Percentiles rank a stretch among this genome's conserved stretches.
These are phyloP conservation scores for Tachina grossa DNA, from an alignment of 2,888 invertebrate species.

Conservation along the genomic window DNA sequence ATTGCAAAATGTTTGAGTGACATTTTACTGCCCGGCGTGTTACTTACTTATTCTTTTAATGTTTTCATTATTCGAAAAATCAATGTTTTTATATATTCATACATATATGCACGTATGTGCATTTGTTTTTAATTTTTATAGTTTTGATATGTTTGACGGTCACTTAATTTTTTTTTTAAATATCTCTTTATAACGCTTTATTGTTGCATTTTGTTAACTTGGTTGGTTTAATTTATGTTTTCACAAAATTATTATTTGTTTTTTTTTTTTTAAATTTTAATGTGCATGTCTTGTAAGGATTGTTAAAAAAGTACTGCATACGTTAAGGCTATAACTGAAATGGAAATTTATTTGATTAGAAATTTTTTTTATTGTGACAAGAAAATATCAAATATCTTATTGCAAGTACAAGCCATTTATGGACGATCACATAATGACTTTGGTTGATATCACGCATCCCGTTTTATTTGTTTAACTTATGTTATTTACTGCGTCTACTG, in stretches of 20 bases:
- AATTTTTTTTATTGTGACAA: too few relatives aligned
- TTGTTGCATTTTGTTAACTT: conserved; percentile 37
- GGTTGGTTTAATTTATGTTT: not conserved
- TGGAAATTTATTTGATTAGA: not conserved
- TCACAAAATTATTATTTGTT: not conserved
- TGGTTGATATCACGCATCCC: too few relatives aligned
- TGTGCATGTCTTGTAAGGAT: conserved; percentile 7
- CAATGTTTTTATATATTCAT: not conserved
- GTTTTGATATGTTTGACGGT: conserved; percentile 46
- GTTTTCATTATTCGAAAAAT: conserved; percentile 33
- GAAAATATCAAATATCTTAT: too few relatives aligned
- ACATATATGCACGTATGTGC: not conserved
- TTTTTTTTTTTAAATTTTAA: conserved; percentile 28
- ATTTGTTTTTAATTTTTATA: not conserved
- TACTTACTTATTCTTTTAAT: not conserved
- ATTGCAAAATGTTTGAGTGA: conserved; percentile 87
- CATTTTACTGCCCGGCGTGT: conserved; percentile 81
- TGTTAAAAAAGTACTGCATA: conserved; percentile 45
- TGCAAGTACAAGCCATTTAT: too few relatives aligned
- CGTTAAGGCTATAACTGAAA: conserved; percentile 36
- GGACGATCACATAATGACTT: too few relatives aligned
- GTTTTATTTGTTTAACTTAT: too few relatives aligned
- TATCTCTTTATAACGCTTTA: not conserved
- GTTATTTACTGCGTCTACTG: too few relatives aligned
- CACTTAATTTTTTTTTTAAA: conserved; percentile 8